Evolutionary conservation across 2,797 vertebrate genomes (phyloP).

Genomic region (Ptychadena robeensis): DNA sequence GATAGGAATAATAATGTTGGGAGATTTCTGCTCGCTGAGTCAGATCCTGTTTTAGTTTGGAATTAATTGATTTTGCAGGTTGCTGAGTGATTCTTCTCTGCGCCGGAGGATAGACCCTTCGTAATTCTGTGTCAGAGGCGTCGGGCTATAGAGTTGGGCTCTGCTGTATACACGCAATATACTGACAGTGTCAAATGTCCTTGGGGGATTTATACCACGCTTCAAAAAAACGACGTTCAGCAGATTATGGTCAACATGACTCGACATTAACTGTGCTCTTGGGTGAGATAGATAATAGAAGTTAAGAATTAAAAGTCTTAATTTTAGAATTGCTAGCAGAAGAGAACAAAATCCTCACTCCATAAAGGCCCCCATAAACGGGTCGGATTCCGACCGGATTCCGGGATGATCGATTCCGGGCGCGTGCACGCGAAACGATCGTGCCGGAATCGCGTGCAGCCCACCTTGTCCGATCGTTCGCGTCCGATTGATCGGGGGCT

Average conservation of each 20-base stretch:
- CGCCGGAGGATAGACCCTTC: conserved; percentile 24
- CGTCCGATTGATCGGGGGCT: too few relatives aligned
- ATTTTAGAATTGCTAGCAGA: too few relatives aligned
- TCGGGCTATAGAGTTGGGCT: background rate
- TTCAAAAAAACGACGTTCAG: background rate
- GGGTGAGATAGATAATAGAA: too few relatives aligned
- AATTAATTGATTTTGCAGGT: conserved; percentile 43
- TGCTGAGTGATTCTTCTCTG: conserved; percentile 25
- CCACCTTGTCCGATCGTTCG: too few relatives aligned
- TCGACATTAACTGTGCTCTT: too few relatives aligned
- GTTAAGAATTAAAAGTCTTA: too few relatives aligned
- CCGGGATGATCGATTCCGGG: too few relatives aligned
- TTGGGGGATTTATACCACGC: background rate
- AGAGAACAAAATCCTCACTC: too few relatives aligned
- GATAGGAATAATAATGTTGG: conserved; percentile 48
- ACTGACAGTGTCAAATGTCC: background rate
- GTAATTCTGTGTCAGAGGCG: conserved; percentile 25
- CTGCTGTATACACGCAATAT: conserved; percentile 14
- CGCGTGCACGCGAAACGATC: too few relatives aligned
- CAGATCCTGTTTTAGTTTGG: conserved; percentile 37
- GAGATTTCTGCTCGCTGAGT: conserved; percentile 47
- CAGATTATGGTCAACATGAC: background rate
- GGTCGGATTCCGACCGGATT: too few relatives aligned
- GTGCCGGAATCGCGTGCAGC: too few relatives aligned
- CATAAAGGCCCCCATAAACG: too few relatives aligned